A percentile compares a stretch with the other conserved stretches of the same genome.
These are phyloP conservation scores for Donacobius atricapilla DNA, from an alignment of 2,113 vertebrate genomes.

Conservation along the genomic window DNA sequence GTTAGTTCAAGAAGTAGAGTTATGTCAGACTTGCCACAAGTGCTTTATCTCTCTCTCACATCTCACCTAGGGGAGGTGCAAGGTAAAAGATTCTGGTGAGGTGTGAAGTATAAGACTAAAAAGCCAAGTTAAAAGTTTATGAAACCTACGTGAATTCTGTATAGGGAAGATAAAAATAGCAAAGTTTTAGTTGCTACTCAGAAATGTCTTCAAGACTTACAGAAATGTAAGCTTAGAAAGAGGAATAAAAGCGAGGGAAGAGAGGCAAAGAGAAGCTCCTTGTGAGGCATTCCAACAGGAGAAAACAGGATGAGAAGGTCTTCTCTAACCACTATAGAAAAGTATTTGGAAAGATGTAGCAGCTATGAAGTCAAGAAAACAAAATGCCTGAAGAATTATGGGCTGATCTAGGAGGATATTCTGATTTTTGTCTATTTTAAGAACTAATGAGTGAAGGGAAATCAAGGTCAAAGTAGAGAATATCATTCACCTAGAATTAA, in stretches of 20 bases:
- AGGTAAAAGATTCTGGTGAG: background rate
- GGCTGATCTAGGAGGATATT: background rate
- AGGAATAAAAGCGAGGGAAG: background rate
- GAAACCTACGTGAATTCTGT: background rate
- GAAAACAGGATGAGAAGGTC: background rate
- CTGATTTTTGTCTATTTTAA: background rate
- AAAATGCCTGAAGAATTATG: background rate
- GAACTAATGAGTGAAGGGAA: background rate
- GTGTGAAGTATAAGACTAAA: background rate
- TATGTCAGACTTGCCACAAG: background rate
- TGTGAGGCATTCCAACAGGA: background rate
- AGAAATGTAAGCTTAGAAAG: background rate
- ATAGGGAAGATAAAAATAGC: background rate
- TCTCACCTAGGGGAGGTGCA: background rate
- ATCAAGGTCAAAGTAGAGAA: background rate
- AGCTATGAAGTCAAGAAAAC: background rate
- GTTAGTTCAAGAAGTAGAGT: background rate
- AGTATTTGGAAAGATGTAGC: background rate
- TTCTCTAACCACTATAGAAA: background rate
- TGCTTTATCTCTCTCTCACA: background rate
- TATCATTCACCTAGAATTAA: background rate
- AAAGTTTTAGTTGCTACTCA: background rate
- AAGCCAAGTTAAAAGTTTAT: background rate
- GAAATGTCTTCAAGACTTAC: background rate
- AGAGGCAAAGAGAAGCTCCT: background rate